Evolutionary conservation across 2,113 vertebrate species (phyloP).

Genomic region (Muntiacus reevesi): DNA sequence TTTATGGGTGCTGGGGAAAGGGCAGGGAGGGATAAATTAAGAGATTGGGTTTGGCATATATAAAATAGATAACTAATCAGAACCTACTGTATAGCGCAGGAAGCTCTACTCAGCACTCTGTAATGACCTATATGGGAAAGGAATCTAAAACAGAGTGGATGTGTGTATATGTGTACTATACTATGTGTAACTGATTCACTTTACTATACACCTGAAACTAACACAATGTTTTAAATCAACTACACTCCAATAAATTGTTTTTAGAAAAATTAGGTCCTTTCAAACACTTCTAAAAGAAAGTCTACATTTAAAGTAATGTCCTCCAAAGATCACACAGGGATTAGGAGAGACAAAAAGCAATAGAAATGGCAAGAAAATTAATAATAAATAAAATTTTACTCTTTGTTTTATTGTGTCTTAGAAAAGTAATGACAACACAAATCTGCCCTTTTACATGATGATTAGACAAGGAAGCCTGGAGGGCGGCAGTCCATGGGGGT

Average conservation of each 20-base stretch:
- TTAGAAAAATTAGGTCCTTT: not conserved
- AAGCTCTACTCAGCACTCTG: not conserved
- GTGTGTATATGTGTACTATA: not conserved
- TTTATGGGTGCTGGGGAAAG: not conserved
- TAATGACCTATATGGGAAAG: not conserved
- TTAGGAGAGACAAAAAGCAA: not conserved
- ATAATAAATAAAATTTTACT: not conserved
- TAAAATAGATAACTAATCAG: not conserved
- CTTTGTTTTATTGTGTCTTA: not conserved
- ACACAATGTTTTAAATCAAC: not conserved
- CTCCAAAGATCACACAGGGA: not conserved
- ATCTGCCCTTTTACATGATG: not conserved
- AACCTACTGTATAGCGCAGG: not conserved
- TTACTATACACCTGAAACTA: not conserved
- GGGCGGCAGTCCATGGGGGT: too few relatives aligned
- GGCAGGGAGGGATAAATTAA: not conserved
- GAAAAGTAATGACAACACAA: not conserved
- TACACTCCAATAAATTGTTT: not conserved
- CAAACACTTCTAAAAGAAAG: not conserved
- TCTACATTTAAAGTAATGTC: not conserved
- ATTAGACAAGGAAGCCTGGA: not conserved
- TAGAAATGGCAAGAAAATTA: not conserved
- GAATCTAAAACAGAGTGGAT: not conserved
- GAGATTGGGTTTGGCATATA: not conserved
- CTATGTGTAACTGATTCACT: not conserved